Evolutionary conservation across 1,140 invertebrate genomes (phyloP).

Genomic region (Trigoniulus corallinus): DNA sequence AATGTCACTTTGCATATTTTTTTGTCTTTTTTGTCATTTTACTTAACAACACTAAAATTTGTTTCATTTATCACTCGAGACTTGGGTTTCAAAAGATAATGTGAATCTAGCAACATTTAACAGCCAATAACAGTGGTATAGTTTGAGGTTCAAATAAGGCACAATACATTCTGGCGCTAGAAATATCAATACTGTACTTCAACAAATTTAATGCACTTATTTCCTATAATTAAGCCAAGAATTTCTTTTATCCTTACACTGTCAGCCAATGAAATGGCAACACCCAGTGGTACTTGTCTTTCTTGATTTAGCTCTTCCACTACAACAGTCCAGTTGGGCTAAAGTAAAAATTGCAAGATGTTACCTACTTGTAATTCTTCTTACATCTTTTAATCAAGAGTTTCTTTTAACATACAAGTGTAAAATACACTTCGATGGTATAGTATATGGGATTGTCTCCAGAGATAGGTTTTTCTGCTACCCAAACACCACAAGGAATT

Average conservation of each 20-base stretch:
- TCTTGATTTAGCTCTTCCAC: background rate
- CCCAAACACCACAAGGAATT: constrained; percentile 18
- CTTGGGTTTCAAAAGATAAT: no score
- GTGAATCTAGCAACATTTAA: no score
- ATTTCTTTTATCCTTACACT: background rate
- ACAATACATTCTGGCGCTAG: no score
- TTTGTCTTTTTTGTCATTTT: no score
- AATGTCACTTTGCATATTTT: no score
- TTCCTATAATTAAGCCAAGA: background rate
- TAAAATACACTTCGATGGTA: constrained; percentile 16
- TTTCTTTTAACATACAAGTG: background rate
- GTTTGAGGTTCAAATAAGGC: no score
- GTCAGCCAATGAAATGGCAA: constrained; percentile 15
- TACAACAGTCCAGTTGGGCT: constrained; percentile 17
- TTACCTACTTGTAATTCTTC: no score
- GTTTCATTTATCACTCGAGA: no score
- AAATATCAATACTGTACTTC: no score
- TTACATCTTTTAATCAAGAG: background rate
- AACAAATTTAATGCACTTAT: background rate
- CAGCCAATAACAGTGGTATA: no score
- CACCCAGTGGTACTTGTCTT: constrained; percentile 15
- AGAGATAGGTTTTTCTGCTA: constrained; percentile 10
- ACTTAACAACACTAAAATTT: no score
- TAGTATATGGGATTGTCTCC: constrained; percentile 13
- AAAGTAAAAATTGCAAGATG: constrained; percentile 10